Conservation (phyloP, 2,113 vertebrate species). For the Nycticorax nycticorax region DNA sequence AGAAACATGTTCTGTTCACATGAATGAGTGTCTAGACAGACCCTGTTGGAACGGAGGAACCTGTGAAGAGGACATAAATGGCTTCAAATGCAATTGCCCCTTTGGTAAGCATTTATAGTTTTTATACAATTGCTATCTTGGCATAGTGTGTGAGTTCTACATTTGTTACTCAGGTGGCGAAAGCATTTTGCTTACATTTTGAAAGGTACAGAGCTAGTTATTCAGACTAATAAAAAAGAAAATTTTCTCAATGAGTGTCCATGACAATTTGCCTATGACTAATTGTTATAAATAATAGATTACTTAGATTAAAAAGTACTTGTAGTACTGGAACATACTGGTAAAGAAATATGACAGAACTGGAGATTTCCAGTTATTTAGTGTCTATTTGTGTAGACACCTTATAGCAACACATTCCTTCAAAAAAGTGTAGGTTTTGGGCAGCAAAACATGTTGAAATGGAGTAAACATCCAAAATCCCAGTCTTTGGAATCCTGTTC, state of each 20-base stretch:
- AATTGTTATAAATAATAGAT: background rate
- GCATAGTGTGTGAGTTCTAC: background rate
- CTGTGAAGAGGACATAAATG: slow-evolving; percentile 74
- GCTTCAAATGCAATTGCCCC: slow-evolving; percentile 77
- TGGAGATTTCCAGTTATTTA: background rate
- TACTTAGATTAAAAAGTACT: background rate
- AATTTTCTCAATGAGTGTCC: background rate
- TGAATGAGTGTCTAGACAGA: slow-evolving; percentile 71
- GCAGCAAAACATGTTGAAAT: background rate
- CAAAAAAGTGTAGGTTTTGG: background rate
- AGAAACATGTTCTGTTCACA: slow-evolving; percentile 65
- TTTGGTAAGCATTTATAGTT: slow-evolving; percentile 65
- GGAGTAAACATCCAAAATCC: background rate
- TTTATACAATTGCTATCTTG: background rate
- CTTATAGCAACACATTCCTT: background rate
- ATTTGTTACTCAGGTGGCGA: background rate
- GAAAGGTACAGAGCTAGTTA: background rate
- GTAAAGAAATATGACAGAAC: background rate
- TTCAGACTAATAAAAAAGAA: background rate
- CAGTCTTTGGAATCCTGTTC: background rate
- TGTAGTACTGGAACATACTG: background rate
- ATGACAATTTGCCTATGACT: background rate
- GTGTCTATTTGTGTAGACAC: background rate
- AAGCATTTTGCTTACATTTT: background rate
- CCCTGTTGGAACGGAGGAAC: slow-evolving; percentile 78